phyloP scores from a whole-genome alignment of 2,113 vertebrate species.

The Calidris pygmaea region DNA sequence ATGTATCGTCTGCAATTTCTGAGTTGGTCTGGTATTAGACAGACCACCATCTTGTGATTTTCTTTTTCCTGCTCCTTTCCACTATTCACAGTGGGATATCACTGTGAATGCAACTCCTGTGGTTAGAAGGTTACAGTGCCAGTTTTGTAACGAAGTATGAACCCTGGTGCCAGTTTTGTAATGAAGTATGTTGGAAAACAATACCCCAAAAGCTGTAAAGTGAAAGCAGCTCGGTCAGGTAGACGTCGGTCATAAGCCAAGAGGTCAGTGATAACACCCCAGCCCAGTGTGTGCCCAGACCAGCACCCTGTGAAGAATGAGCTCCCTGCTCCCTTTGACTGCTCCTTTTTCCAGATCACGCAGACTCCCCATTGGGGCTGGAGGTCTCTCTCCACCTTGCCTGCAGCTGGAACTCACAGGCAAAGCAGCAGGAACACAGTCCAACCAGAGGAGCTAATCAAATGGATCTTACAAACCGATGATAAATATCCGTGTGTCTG shows the following conservation, averaged over 20 bases:
- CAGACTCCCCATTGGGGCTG: background rate
- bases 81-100: background rate
- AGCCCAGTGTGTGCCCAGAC: background rate
- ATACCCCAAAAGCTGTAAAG: constrained; percentile 11
- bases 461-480: background rate
- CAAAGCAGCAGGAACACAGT: background rate
- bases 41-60: background rate
- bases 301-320: constrained; percentile 40
- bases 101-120: background rate
- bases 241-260: background rate
- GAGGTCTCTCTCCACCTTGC: background rate
- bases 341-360: background rate
- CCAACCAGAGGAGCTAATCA: background rate
- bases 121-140: background rate
- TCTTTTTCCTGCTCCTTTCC: background rate
- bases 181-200: background rate
- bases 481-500: background rate
- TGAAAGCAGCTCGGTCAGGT: constrained; percentile 10
- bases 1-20: background rate
- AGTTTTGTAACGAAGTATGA: background rate
- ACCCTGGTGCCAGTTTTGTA: background rate
- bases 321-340: constrained; percentile 58
- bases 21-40: background rate
- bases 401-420: background rate
- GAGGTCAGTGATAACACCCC: background rate